Conservation (phyloP, 2,797 vertebrate genomes). For the Fundulus diaphanus region DNA sequence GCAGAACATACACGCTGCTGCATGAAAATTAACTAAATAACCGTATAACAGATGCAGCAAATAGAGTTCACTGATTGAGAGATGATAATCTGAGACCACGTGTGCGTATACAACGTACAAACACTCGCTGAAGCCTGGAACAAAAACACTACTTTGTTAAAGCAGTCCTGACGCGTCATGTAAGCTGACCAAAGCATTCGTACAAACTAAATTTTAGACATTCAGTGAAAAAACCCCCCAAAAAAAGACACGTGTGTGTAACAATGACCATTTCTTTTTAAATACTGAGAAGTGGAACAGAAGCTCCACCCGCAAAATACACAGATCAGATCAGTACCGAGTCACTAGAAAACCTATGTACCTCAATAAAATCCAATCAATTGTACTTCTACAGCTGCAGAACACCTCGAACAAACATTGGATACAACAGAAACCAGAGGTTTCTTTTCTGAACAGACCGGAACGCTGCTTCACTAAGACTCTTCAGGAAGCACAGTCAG, state of each 20-base stretch:
- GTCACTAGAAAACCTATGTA: not conserved
- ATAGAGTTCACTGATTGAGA: conserved; percentile 28
- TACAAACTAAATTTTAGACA: conserved; percentile 20
- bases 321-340: conserved; percentile 19
- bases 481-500: conserved; percentile 45
- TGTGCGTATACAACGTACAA: not conserved
- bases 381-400: not conserved
- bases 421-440: conserved; percentile 13
- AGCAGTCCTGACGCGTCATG: conserved; percentile 40
- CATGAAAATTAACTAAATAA: not conserved
- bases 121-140: not conserved
- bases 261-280: conserved; percentile 21
- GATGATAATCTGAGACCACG: not conserved
- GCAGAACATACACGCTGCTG: not conserved
- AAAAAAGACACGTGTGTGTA: conserved; percentile 1
- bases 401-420: not conserved
- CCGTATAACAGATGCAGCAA: conserved; percentile 4
- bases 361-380: not conserved
- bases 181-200: conserved; percentile 48
- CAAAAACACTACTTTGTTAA: conserved; percentile 26
- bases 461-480: conserved; percentile 31
- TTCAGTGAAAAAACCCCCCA: conserved; percentile 8
- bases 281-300: conserved; percentile 35
- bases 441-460: conserved; percentile 7
- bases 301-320: conserved; percentile 31